These are phyloP conservation scores for Epizoanthus scotinus DNA, from an alignment of 92 coral and sea anemone species.

Conservation along the genomic window DNA sequence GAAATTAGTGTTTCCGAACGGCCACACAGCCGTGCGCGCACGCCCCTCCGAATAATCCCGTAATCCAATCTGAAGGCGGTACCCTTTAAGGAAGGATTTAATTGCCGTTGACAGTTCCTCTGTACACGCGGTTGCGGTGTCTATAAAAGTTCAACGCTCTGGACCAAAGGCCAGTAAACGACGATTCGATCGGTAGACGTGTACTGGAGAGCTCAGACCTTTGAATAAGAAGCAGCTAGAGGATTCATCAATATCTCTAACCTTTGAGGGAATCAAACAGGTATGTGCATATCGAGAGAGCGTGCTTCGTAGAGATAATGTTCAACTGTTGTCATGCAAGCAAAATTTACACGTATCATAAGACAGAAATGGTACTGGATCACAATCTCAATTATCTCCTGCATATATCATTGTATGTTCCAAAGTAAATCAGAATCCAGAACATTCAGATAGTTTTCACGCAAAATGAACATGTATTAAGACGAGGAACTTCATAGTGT, in stretches of 20 bases:
- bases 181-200: conserved; percentile 8
- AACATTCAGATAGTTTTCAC: too few species aligned
- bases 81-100: conserved; percentile 38
- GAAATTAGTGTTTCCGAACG: too few species aligned
- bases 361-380: too few species aligned
- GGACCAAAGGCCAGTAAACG: neutral
- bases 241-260: neutral
- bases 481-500: neutral
- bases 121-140: neutral
- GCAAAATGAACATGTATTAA: too few species aligned
- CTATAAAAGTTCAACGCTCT: conserved; percentile 9
- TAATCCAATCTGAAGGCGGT: conserved; percentile 34
- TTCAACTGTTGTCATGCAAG: neutral
- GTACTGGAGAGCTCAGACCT: neutral
- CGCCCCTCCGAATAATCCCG: conserved; percentile 6
- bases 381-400: too few species aligned
- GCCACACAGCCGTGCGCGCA: too few species aligned
- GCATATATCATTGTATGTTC: too few species aligned
- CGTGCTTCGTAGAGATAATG: neutral
- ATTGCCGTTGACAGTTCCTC: conserved; percentile 30
- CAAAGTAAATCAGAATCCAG: too few species aligned
- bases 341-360: neutral
- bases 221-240: neutral
- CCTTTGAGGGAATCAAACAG: neutral
- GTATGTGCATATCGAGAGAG: neutral